Conservation (phyloP, 2,113 vertebrate genomes). For the Suncus etruscus region DNA sequence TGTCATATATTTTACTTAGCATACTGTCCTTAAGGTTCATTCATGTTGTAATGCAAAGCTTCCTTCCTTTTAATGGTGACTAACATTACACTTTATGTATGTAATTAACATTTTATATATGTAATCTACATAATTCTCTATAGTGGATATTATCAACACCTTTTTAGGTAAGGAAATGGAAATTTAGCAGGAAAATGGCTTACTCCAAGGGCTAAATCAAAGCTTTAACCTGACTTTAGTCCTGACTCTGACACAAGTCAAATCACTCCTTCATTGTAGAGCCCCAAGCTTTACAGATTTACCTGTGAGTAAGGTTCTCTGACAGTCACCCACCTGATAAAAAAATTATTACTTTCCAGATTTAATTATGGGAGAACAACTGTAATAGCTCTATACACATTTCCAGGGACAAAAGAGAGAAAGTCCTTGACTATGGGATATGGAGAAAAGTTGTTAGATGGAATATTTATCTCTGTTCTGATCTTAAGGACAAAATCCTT, state of each 20-base stretch:
- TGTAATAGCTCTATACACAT: neutral
- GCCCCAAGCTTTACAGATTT: neutral
- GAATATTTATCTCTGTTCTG: constrained; percentile 19
- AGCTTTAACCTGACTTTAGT: neutral
- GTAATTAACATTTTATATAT: neutral
- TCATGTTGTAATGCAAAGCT: neutral
- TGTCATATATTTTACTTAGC: neutral
- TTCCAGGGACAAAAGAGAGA: neutral
- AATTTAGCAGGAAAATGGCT: neutral
- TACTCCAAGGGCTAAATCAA: neutral
- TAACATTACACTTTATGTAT: neutral
- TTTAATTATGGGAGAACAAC: neutral
- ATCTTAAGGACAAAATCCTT: neutral
- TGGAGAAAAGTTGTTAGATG: neutral
- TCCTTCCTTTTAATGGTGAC: neutral
- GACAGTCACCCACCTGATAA: neutral
- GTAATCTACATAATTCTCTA: neutral
- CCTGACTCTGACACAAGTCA: neutral
- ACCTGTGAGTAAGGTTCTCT: neutral
- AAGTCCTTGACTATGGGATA: neutral
- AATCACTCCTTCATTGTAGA: neutral
- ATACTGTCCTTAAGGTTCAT: neutral
- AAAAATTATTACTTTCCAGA: neutral
- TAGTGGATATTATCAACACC: neutral
- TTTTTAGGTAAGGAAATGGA: neutral